phyloP scores from a whole-genome alignment of 37 sponge, comb jelly and placozoan genomes.

The Mnemiopsis leidyi region DNA sequence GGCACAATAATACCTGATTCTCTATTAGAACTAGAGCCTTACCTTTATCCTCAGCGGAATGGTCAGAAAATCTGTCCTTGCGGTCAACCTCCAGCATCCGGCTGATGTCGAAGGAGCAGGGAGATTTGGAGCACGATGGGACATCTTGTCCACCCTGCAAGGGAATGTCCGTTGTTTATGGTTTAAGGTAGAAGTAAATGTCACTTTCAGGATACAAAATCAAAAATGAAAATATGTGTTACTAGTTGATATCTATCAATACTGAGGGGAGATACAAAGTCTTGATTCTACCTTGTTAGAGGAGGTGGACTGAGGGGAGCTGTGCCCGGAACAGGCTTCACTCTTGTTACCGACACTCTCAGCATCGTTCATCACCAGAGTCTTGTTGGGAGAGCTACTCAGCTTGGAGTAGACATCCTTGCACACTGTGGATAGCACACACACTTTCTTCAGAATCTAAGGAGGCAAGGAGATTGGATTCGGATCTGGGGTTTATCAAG shows the following conservation, averaged over 20 bases:
- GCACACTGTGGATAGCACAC: conserved; percentile 31
- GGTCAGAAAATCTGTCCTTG: background rate
- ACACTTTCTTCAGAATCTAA: conserved; percentile 34
- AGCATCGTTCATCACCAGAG: background rate
- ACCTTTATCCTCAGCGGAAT: background rate
- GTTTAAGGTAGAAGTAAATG: too few species aligned
- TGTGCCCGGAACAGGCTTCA: background rate
- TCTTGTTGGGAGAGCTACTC: background rate
- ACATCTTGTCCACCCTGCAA: background rate
- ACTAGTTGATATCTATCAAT: too few species aligned
- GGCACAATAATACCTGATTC: too few species aligned
- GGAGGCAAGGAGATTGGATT: background rate
- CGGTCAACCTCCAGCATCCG: conserved; percentile 42
- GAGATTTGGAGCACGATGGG: conserved; percentile 18
- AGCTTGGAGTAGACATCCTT: conserved; percentile 47
- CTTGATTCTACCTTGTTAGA: conserved; percentile 5
- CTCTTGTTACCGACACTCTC: background rate
- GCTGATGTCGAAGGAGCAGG: conserved; percentile 29
- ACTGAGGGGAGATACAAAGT: too few species aligned
- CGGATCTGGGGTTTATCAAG: background rate
- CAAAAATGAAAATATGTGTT: too few species aligned
- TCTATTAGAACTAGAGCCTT: background rate
- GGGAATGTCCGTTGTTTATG: too few species aligned
- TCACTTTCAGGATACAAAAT: too few species aligned
- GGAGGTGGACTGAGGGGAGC: conserved; percentile 15